Evolutionary conservation across 2,113 vertebrate species (phyloP).

Genomic region (Vicugna pacos): DNA sequence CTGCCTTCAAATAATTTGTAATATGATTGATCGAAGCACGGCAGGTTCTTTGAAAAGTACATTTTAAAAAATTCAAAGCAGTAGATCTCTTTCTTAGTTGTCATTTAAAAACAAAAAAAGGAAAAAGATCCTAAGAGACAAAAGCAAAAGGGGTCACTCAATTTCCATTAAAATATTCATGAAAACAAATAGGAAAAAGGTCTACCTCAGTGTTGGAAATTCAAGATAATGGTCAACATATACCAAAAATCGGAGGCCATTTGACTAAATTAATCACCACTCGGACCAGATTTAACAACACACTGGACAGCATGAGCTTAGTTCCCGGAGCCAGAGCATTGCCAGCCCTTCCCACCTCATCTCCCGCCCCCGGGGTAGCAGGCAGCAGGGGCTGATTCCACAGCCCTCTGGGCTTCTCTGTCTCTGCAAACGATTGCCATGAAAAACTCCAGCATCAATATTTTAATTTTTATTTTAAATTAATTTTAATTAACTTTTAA

Average conservation of each 20-base stretch:
- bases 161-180: neutral
- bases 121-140: neutral
- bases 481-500: too few relatives aligned
- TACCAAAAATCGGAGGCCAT: neutral
- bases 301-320: neutral
- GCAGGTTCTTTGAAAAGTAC: neutral
- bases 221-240: neutral
- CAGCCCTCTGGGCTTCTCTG: neutral
- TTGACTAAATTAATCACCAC: neutral
- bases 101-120: neutral
- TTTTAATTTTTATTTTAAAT: neutral
- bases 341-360: neutral
- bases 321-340: neutral
- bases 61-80: neutral
- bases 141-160: neutral
- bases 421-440: neutral
- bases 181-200: neutral
- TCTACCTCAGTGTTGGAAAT: neutral
- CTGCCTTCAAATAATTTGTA: neutral
- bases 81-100: neutral
- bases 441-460: neutral
- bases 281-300: neutral
- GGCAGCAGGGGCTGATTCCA: neutral
- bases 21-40: neutral
- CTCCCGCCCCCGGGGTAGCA: neutral